phyloP scores from a whole-genome alignment of 1,140 invertebrate species.

The Subanguina moxae region DNA sequence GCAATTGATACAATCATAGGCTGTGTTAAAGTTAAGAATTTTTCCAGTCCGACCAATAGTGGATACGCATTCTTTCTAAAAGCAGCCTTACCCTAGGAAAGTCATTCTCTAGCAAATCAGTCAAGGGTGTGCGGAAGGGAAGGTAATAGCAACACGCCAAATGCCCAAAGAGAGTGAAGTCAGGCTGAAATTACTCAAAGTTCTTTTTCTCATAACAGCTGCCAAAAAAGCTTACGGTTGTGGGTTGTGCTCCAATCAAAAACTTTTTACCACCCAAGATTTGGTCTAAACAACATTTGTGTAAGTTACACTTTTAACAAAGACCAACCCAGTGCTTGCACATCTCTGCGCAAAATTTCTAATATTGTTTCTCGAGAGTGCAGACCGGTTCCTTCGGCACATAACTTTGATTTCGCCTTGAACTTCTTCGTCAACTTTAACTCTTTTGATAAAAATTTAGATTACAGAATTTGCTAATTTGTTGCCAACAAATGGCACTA shows the following conservation, averaged over 20 bases:
- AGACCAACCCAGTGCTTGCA: constrained; percentile 31
- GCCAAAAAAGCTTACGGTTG: constrained; percentile 30
- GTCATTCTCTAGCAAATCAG: constrained; percentile 43
- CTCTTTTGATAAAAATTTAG: background rate
- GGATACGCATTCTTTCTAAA: constrained; percentile 42
- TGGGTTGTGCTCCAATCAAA: constrained; percentile 44
- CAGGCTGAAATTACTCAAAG: constrained; percentile 33
- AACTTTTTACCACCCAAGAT: constrained; percentile 54
- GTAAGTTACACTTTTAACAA: background rate
- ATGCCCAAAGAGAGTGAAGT: constrained; percentile 51
- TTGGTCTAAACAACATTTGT: background rate
- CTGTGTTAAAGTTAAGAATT: background rate
- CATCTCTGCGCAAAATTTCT: constrained; percentile 37
- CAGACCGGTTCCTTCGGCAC: constrained; percentile 29
- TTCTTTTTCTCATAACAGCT: background rate
- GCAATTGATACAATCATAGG: background rate
- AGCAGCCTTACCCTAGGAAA: constrained; percentile 35
- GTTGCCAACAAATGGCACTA: constrained; percentile 32
- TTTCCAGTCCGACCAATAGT: constrained; percentile 48
- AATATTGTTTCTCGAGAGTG: constrained; percentile 40
- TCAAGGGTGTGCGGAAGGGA: constrained; percentile 39
- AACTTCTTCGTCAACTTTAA: constrained; percentile 17
- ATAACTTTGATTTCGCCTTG: constrained; percentile 22
- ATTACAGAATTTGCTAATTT: constrained; percentile 32
- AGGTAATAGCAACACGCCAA: constrained; percentile 41